Evolutionary conservation across 2,888 invertebrate species (phyloP).

Genomic region (Drosophila tripunctata): DNA sequence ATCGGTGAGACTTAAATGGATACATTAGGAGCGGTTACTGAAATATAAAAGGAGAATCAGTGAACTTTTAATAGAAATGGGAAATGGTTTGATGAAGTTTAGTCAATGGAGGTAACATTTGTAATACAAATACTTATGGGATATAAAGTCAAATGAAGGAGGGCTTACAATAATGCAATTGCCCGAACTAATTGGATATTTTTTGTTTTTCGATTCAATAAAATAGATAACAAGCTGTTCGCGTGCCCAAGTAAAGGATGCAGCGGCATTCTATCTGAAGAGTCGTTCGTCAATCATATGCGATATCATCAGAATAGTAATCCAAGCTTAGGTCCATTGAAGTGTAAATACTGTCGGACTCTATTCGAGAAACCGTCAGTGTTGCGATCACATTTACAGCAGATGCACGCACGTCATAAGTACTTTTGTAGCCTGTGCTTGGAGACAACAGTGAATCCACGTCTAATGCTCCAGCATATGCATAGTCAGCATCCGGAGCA

Average conservation of each 20-base stretch:
- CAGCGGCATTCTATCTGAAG: constrained; percentile 48
- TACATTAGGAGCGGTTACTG: too few species aligned
- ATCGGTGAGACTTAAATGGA: too few species aligned
- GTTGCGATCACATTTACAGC: constrained; percentile 86
- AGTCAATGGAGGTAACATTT: too few species aligned
- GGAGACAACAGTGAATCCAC: constrained; percentile 75
- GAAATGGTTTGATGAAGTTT: too few species aligned
- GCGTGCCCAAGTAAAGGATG: constrained; percentile 71
- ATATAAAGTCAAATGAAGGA: background rate
- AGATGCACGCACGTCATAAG: constrained; percentile 86
- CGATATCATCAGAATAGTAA: constrained; percentile 59
- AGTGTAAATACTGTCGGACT: constrained; percentile 66
- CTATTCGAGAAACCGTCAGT: constrained; percentile 51
- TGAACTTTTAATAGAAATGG: too few species aligned
- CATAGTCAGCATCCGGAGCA: constrained; percentile 85
- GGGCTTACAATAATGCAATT: background rate
- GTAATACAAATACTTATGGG: too few species aligned
- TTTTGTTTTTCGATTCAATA: background rate
- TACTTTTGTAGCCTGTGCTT: constrained; percentile 87
- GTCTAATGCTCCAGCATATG: constrained; percentile 85
- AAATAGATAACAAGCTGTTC: constrained; percentile 66
- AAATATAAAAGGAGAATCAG: too few species aligned
- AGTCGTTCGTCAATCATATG: constrained; percentile 68
- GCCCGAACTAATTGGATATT: background rate
- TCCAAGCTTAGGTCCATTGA: constrained; percentile 32